Percentiles rank a stretch among this genome's conserved stretches.
Evolutionary conservation across 2,888 invertebrate genomes (phyloP).

Genomic region (Acleris literana): DNA sequence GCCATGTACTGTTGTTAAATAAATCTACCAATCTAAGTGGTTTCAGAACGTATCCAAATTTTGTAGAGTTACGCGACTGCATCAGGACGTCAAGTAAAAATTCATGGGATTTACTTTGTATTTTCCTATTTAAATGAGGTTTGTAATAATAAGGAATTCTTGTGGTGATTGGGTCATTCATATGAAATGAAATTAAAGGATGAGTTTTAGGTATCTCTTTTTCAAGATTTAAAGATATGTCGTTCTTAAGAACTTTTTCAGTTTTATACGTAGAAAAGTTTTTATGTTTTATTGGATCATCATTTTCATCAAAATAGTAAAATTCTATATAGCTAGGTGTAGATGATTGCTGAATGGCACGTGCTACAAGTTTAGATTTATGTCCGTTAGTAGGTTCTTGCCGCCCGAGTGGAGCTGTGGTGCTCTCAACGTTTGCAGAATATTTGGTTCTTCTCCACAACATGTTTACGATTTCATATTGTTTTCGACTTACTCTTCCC

Average conservation of each 20-base stretch:
- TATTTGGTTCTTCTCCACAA: constrained; percentile 64
- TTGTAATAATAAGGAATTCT: constrained; percentile 13
- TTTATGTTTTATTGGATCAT: constrained; percentile 44
- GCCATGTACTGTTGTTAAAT: not conserved
- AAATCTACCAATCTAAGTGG: not conserved
- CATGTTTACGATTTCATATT: constrained; percentile 67
- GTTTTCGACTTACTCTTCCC: constrained; percentile 58
- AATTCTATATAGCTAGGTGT: constrained; percentile 72
- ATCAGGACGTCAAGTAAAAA: not conserved
- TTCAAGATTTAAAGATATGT: not conserved
- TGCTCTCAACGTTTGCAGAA: constrained; percentile 46
- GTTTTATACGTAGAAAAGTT: constrained; percentile 22
- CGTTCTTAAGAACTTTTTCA: not conserved
- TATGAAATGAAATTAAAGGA: constrained; percentile 48
- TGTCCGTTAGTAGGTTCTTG: not conserved
- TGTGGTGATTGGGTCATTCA: constrained; percentile 42
- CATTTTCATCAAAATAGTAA: constrained; percentile 65
- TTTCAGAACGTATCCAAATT: constrained; percentile 2
- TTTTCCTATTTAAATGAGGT: not conserved
- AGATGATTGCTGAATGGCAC: constrained; percentile 35
- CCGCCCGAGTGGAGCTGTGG: constrained; percentile 26
- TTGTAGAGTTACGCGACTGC: constrained; percentile 3
- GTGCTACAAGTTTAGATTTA: not conserved
- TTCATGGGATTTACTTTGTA: not conserved
- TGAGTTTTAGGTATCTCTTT: constrained; percentile 25